These are phyloP conservation scores for Eulacestoma nigropectus DNA, from an alignment of 2,113 vertebrate genomes.

Conservation along the genomic window DNA sequence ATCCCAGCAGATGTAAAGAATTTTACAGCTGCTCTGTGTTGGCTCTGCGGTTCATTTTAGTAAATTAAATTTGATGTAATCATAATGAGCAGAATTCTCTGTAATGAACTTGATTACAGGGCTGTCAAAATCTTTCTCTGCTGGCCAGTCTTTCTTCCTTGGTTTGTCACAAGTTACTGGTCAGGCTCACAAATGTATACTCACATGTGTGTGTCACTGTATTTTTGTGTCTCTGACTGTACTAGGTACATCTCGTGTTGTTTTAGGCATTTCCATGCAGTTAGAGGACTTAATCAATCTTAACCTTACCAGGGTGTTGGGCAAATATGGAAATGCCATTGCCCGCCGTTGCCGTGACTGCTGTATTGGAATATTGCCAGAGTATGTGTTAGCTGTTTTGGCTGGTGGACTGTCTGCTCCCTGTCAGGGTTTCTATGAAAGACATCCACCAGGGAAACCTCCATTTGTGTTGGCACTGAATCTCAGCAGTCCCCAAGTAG, in stretches of 20 bases:
- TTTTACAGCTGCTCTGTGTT: not conserved
- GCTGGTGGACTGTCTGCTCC: accelerated
- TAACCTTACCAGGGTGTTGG: not conserved
- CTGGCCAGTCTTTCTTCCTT: not conserved
- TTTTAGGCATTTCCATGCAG: not conserved
- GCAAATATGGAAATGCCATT: not conserved
- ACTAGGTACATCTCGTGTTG: accelerated
- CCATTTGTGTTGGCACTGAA: not conserved
- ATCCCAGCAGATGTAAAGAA: not conserved
- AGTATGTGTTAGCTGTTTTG: not conserved
- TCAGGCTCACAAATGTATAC: not conserved
- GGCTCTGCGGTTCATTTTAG: not conserved
- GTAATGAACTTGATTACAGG: not conserved
- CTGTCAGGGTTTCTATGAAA: not conserved
- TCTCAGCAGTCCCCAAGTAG: not conserved
- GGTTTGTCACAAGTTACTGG: not conserved
- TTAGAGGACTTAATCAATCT: not conserved
- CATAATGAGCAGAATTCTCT: not conserved
- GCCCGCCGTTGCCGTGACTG: not conserved
- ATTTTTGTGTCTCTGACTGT: not conserved
- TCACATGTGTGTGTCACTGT: not conserved
- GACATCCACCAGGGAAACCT: not conserved
- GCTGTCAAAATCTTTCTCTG: not conserved
- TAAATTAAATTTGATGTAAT: not conserved
- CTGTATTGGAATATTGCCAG: not conserved